Evolutionary conservation across 92 coral and sea anemone genomes (phyloP).

Genomic region (Phenganax stokvisi): DNA sequence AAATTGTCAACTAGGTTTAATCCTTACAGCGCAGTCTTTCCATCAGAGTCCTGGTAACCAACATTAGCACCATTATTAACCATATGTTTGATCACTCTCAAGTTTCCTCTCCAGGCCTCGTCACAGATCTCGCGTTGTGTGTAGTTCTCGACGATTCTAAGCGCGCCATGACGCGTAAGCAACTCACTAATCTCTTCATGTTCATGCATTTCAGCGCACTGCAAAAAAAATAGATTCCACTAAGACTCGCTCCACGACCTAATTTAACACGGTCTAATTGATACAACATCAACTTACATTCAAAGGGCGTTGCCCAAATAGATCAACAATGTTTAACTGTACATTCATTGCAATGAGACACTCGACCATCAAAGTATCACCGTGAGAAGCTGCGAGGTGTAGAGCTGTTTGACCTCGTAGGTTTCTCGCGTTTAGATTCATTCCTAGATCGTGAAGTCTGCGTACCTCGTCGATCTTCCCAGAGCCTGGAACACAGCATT

Average conservation of each 20-base stretch:
- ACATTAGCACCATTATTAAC: constrained; percentile 93
- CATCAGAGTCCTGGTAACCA: constrained; percentile 73
- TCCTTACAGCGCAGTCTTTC: constrained; percentile 89
- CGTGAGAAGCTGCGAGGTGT: constrained; percentile 69
- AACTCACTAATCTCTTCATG: constrained; percentile 88
- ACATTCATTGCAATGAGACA: constrained; percentile 76
- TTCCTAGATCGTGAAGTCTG: constrained; percentile 65
- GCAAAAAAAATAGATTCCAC: background rate
- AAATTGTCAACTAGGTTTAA: background rate
- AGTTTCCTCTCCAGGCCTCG: constrained; percentile 85
- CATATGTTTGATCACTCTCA: constrained; percentile 92
- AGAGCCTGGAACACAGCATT: constrained; percentile 42
- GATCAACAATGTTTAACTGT: constrained; percentile 75
- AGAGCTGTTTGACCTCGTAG: constrained; percentile 68
- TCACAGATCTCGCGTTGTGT: constrained; percentile 84
- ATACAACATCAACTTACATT: constrained; percentile 56
- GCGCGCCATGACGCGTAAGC: constrained; percentile 79
- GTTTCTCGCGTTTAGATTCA: constrained; percentile 65
- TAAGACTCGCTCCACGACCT: no score
- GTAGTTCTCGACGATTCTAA: constrained; percentile 78
- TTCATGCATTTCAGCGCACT: constrained; percentile 98
- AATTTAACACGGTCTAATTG: no score
- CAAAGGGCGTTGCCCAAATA: constrained; percentile 75
- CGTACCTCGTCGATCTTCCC: constrained; percentile 71
- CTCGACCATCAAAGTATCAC: constrained; percentile 74